phyloP scores from a whole-genome alignment of 2,797 vertebrate genomes.

The Sebastiscus tertius region DNA sequence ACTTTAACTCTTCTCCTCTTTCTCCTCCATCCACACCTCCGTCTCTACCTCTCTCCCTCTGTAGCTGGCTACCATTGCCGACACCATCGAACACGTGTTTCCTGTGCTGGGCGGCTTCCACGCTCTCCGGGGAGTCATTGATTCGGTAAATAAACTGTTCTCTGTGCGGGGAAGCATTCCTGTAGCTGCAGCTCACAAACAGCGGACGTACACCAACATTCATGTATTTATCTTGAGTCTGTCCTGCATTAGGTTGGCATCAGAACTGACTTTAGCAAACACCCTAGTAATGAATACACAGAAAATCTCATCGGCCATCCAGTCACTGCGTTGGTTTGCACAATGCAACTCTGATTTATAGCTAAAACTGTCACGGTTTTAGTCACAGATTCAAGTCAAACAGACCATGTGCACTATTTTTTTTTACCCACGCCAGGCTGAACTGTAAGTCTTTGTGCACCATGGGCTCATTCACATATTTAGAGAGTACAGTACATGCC shows the following conservation, averaged over 20 bases:
- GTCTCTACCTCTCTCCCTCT: neutral
- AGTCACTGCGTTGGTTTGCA: neutral
- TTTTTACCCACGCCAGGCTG: neutral
- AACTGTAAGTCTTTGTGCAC: constrained; percentile 38
- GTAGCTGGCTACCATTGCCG: constrained; percentile 92
- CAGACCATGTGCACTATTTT: neutral
- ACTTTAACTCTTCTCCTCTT: neutral
- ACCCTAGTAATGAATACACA: neutral
- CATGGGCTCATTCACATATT: constrained; percentile 1
- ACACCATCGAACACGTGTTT: constrained; percentile 92
- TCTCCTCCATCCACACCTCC: neutral
- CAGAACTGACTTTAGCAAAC: neutral
- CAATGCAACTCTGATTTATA: neutral
- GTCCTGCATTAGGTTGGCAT: neutral
- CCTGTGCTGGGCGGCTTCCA: constrained; percentile 91
- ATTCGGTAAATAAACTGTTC: constrained; percentile 85
- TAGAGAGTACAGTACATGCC: constrained; percentile 1
- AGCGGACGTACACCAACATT: neutral
- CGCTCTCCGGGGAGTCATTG: constrained; percentile 88
- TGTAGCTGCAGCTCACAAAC: neutral
- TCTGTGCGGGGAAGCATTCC: neutral
- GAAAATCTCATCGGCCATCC: neutral
- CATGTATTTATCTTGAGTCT: neutral
- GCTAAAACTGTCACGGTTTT: neutral
- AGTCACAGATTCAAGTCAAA: neutral